Conservation (phyloP, 2,113 vertebrate genomes). For the Lophius piscatorius region DNA sequence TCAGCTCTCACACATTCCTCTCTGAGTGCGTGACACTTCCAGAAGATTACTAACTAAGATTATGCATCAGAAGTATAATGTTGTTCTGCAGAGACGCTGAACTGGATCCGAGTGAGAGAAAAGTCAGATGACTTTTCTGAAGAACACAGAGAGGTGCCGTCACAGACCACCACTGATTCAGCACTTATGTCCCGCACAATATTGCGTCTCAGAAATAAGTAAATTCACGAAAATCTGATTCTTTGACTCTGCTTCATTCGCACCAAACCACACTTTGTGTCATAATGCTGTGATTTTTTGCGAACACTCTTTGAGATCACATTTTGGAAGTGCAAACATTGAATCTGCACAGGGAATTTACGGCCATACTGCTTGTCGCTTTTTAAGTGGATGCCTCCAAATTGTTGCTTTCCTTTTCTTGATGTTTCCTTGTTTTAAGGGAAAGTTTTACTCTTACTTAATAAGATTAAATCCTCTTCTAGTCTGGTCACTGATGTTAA, state of each 20-base stretch:
- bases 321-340: too few relatives aligned
- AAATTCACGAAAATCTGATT: constrained; percentile 8
- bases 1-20: constrained; percentile 37
- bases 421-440: too few relatives aligned
- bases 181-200: constrained; percentile 28
- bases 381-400: too few relatives aligned
- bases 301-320: too few relatives aligned
- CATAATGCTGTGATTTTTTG: too few relatives aligned
- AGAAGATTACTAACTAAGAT: constrained; percentile 54
- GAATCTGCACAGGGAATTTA: too few relatives aligned
- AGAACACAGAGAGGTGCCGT: constrained; percentile 26
- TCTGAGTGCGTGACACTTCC: constrained; percentile 30
- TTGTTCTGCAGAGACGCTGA: constrained; percentile 50
- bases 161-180: background rate
- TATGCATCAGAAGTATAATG: constrained; percentile 54
- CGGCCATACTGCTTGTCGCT: too few relatives aligned
- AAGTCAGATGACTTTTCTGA: constrained; percentile 9
- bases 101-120: constrained; percentile 36
- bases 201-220: constrained; percentile 48
- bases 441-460: too few relatives aligned
- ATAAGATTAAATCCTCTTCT: too few relatives aligned
- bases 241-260: constrained; percentile 6
- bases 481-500: too few relatives aligned
- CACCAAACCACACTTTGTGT: too few relatives aligned
- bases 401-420: too few relatives aligned